phyloP scores from a whole-genome alignment of 2,888 invertebrate species.

The Ectobius pallidus region DNA sequence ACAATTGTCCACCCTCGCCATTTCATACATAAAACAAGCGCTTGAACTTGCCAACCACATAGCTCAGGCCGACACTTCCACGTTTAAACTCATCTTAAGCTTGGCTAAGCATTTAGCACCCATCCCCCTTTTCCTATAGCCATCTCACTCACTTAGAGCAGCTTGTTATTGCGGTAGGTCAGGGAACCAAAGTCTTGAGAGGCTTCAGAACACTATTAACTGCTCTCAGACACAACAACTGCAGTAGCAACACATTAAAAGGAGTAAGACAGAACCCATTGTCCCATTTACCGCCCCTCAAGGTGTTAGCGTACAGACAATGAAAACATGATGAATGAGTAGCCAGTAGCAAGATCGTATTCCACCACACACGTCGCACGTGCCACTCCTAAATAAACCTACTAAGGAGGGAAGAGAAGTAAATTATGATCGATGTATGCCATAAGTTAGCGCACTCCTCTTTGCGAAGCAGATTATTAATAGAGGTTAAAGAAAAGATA shows the following conservation, averaged over 20 bases:
- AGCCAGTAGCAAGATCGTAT: not conserved
- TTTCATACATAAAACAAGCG: not conserved
- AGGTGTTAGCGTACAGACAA: not conserved
- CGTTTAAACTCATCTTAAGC: not conserved
- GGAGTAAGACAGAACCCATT: constrained; percentile 7
- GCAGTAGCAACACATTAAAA: not conserved
- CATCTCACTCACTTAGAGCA: not conserved
- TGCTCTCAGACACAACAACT: constrained; percentile 5
- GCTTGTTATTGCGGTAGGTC: no score
- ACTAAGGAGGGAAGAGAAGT: no score
- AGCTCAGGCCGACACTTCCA: not conserved
- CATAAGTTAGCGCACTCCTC: no score
- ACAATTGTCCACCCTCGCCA: not conserved
- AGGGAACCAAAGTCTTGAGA: constrained; percentile 13
- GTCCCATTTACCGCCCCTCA: constrained; percentile 7
- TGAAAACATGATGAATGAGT: constrained; percentile 8
- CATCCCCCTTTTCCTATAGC: not conserved
- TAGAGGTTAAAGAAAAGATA: no score
- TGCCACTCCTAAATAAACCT: no score
- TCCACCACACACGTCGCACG: no score
- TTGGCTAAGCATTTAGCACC: not conserved
- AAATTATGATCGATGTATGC: no score
- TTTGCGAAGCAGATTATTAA: no score
- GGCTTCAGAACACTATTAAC: constrained; percentile 19
- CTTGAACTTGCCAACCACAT: not conserved